Percentiles rank a stretch among this genome's conserved stretches.
Conservation (phyloP, 2,113 vertebrate genomes). For the Hemicordylus capensis region DNA sequence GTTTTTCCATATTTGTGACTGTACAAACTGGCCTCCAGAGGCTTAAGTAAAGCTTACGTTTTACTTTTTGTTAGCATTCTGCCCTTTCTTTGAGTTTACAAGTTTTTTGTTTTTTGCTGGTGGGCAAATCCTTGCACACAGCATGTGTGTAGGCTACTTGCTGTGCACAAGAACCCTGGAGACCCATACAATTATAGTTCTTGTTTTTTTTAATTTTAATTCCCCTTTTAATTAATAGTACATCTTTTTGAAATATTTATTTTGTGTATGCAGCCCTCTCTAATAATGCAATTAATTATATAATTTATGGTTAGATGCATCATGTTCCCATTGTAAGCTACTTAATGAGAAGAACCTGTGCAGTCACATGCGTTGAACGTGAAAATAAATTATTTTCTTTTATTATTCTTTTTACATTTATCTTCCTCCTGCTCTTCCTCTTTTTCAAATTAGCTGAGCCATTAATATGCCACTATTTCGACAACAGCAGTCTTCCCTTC, state of each 20-base stretch:
- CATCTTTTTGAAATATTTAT: not conserved
- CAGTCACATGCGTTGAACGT: too few relatives aligned
- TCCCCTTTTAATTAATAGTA: not conserved
- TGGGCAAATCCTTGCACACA: not conserved
- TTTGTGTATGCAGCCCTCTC: not conserved
- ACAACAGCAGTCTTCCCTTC: constrained; percentile 19
- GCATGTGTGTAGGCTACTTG: not conserved
- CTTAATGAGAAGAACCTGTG: not conserved
- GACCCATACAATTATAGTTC: not conserved
- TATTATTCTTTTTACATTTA: too few relatives aligned
- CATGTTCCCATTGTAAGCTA: not conserved
- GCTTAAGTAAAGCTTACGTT: not conserved
- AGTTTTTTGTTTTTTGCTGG: not conserved
- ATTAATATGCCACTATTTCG: not conserved
- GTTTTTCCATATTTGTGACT: not conserved
- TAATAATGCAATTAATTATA: not conserved
- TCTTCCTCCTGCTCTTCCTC: too few relatives aligned
- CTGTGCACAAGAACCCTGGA: not conserved
- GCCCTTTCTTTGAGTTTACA: not conserved
- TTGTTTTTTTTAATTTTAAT: not conserved
- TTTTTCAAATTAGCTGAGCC: constrained; percentile 24
- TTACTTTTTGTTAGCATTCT: not conserved
- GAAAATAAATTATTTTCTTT: too few relatives aligned
- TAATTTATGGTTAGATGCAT: not conserved
- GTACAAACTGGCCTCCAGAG: not conserved